phyloP scores from a whole-genome alignment of 2,113 vertebrate genomes.

The Triplophysa tibetana region DNA sequence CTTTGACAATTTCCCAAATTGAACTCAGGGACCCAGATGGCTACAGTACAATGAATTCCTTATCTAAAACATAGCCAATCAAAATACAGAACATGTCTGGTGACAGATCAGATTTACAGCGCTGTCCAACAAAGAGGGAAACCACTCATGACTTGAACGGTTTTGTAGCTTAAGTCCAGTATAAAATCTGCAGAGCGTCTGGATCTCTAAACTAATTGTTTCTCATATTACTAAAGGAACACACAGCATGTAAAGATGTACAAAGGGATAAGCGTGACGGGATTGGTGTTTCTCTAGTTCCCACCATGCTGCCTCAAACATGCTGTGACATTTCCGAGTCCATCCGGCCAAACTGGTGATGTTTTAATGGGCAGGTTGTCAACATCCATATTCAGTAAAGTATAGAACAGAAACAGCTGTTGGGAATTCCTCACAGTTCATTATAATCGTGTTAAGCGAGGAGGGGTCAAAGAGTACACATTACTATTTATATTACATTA shows the following conservation, averaged over 20 bases:
- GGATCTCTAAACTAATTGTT: neutral
- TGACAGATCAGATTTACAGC: constrained; percentile 28
- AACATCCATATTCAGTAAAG: neutral
- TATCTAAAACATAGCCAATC: neutral
- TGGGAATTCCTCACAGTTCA: neutral
- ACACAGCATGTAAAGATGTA: neutral
- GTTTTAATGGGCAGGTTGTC: neutral
- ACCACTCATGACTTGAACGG: neutral
- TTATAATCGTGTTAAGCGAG: no score
- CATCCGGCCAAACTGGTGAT: neutral
- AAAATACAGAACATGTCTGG: constrained; percentile 23
- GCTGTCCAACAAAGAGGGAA: neutral
- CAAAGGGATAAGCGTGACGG: neutral
- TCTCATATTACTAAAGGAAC: neutral
- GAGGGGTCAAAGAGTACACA: neutral
- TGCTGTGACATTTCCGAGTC: neutral
- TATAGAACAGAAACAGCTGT: neutral
- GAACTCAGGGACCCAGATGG: constrained; percentile 5
- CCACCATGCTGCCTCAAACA: neutral
- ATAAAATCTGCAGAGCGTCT: neutral
- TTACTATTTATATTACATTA: neutral
- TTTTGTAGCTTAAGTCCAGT: neutral
- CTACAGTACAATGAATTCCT: neutral
- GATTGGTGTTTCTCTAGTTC: neutral
- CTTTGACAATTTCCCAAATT: neutral